A percentile compares a stretch with the other conserved stretches of the same genome.
phyloP scores from a whole-genome alignment of 2,888 invertebrate genomes.

The Heliconius aoede region DNA sequence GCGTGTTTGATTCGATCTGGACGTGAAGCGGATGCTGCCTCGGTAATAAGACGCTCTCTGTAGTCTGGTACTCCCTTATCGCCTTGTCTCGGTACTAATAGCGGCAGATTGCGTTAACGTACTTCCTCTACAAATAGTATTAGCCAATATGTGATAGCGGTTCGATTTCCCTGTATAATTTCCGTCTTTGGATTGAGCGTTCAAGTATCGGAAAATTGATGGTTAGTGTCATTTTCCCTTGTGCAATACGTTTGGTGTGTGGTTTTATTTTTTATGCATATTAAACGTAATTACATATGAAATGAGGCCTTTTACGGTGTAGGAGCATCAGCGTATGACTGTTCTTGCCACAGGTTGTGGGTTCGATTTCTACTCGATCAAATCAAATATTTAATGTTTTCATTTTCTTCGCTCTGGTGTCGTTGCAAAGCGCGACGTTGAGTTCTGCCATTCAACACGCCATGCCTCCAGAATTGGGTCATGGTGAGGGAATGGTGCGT shows the following conservation, averaged over 20 bases:
- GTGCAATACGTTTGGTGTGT: conserved; percentile 32
- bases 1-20: conserved; percentile 63
- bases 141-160: conserved; percentile 32
- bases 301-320: no score
- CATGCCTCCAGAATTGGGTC: no score
- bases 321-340: no score
- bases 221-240: conserved; percentile 39
- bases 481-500: no score
- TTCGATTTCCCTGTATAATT: conserved; percentile 34
- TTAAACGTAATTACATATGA: no score
- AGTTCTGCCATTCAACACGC: no score
- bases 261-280: no score
- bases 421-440: no score
- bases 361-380: no score
- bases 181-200: conserved; percentile 47
- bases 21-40: conserved; percentile 67
- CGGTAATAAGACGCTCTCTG: conserved; percentile 68
- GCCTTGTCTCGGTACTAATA: conserved; percentile 53
- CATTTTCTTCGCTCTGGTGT: no score
- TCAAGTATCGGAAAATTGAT: conserved; percentile 57
- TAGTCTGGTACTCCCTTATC: conserved; percentile 63
- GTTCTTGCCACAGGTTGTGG: no score
- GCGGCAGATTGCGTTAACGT: conserved; percentile 50
- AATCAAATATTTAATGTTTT: no score
- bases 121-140: conserved; percentile 40